Conservation (phyloP, 1,140 invertebrate genomes). For the Cylas formicarius region DNA sequence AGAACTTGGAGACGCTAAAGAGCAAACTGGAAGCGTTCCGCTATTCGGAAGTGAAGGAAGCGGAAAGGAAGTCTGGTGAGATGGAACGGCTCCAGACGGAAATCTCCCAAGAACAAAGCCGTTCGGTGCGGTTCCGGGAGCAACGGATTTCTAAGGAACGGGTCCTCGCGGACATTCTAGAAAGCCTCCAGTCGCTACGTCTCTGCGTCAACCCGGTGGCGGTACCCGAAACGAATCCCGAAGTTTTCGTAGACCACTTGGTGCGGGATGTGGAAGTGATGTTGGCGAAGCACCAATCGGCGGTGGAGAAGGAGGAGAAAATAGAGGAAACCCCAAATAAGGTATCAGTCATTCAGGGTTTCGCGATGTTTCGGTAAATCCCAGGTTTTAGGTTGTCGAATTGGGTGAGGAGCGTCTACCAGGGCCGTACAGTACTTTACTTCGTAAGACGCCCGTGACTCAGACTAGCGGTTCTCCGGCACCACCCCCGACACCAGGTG, state of each 20-base stretch:
- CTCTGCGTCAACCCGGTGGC: constrained; percentile 23
- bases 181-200: constrained; percentile 20
- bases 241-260: constrained; percentile 11
- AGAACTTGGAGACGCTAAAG: constrained; percentile 56
- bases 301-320: constrained; percentile 12
- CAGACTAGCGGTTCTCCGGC: constrained; percentile 30
- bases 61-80: constrained; percentile 47
- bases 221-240: constrained; percentile 12
- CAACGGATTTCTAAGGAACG: constrained; percentile 19
- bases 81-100: constrained; percentile 24
- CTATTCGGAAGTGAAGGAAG: constrained; percentile 70
- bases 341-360: too few species aligned
- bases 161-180: constrained; percentile 10
- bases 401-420: constrained; percentile 22
- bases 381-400: constrained; percentile 13
- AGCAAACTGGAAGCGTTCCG: constrained; percentile 66
- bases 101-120: constrained; percentile 17
- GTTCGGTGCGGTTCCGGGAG: constrained; percentile 11
- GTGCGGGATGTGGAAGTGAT: constrained; percentile 16
- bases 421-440: constrained; percentile 32
- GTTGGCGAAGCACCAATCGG: constrained; percentile 13
- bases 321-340: too few species aligned
- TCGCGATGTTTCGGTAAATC: too few species aligned
- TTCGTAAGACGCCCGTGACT: constrained; percentile 35
- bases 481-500: constrained; percentile 24